phyloP scores from a whole-genome alignment of 2,888 invertebrate species.

The Cyclophora punctaria region DNA sequence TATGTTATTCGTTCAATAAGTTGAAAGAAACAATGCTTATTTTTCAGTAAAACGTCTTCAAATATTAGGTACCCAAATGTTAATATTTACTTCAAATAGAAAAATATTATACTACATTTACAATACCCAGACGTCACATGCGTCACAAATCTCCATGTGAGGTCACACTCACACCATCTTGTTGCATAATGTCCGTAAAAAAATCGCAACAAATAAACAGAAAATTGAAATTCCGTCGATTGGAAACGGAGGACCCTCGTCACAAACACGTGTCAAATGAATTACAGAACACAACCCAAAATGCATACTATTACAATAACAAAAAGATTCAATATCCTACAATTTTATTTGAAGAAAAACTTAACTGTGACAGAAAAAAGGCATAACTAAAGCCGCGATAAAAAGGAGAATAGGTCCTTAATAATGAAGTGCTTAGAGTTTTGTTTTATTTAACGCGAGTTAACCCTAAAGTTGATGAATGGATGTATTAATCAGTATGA shows the following conservation, averaged over 20 bases:
- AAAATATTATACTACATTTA: slow-evolving; percentile 15
- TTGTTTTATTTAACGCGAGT: slow-evolving; percentile 8
- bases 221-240: slow-evolving; percentile 47
- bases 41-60: no score
- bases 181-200: slow-evolving; percentile 33
- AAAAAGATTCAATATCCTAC: slow-evolving; percentile 6
- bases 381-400: slow-evolving; percentile 1
- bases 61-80: no score
- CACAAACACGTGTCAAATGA: slow-evolving; percentile 23
- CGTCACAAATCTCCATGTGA: slow-evolving; percentile 36
- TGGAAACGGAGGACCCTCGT: slow-evolving; percentile 38
- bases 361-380: slow-evolving; percentile 5
- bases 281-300: slow-evolving; percentile 9
- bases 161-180: slow-evolving; percentile 33
- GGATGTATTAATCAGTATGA: slow-evolving; percentile 41
- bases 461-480: slow-evolving; percentile 35
- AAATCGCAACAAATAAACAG: slow-evolving; percentile 34
- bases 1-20: no score
- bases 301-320: slow-evolving; percentile 1
- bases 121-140: slow-evolving; percentile 36
- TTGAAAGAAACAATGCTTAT: no score
- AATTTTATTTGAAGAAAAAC: slow-evolving; percentile 1
- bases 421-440: background rate
- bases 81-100: no score
- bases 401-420: background rate